A percentile compares a stretch with the other conserved stretches of the same genome.
Conservation (phyloP, 2,113 vertebrate species). For the Apteryx mantelli region DNA sequence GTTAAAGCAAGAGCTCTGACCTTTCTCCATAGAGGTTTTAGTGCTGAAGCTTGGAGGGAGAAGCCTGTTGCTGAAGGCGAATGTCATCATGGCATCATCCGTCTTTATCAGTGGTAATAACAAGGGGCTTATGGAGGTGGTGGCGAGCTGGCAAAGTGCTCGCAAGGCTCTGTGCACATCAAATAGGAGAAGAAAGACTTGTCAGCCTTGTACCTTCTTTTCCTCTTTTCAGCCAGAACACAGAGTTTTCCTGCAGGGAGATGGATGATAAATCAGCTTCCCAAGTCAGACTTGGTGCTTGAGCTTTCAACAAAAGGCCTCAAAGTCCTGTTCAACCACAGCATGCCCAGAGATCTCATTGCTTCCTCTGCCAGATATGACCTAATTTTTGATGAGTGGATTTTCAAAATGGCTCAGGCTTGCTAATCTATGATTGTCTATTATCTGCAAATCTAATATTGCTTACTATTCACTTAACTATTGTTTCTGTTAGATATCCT, state of each 20-base stretch:
- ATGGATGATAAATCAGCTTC: not conserved
- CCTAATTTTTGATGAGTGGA: not conserved
- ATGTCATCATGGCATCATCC: not conserved
- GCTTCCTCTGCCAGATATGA: not conserved
- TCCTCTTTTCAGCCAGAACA: not conserved
- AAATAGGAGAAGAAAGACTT: not conserved
- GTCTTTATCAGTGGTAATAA: not conserved
- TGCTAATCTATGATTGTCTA: not conserved
- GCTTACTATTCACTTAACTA: not conserved
- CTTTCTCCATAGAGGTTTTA: not conserved
- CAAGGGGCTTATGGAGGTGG: not conserved
- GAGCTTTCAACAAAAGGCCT: not conserved
- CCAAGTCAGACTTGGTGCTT: not conserved
- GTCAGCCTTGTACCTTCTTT: not conserved
- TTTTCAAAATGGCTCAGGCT: not conserved
- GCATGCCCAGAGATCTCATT: not conserved
- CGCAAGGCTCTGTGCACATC: not conserved
- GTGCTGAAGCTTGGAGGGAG: not conserved
- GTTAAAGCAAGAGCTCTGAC: not conserved
- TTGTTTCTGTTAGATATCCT: not conserved
- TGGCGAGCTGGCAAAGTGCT: not conserved
- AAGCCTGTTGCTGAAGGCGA: not conserved
- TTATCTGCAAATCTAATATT: not conserved
- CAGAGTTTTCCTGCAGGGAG: not conserved
- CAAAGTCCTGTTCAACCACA: not conserved